These are phyloP conservation scores for Pterobdella sp. DNA, from an alignment of 2,888 invertebrate species.

Conservation along the genomic window DNA sequence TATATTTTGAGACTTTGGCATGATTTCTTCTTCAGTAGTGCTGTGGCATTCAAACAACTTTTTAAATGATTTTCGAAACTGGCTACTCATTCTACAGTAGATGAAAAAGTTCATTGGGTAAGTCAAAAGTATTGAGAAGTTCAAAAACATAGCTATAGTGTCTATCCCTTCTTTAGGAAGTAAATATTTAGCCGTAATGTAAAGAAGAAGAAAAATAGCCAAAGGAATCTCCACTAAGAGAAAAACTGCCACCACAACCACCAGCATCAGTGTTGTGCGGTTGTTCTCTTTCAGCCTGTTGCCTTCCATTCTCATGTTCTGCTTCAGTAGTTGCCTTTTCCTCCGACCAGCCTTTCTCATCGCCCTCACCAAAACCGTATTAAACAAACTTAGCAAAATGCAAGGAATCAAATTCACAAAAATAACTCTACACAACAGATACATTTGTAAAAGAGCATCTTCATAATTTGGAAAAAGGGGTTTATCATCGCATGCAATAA, in stretches of 20 bases:
- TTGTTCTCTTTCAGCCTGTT: constrained; percentile 43
- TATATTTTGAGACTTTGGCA: neutral
- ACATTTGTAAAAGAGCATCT: constrained; percentile 63
- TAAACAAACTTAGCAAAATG: constrained; percentile 75
- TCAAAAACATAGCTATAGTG: constrained; percentile 59
- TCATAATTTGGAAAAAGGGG: constrained; percentile 27
- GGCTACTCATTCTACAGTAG: constrained; percentile 88
- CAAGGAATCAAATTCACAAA: constrained; percentile 88
- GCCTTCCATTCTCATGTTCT: constrained; percentile 55
- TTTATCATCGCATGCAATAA: constrained; percentile 36
- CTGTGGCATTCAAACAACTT: constrained; percentile 44
- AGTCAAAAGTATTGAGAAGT: constrained; percentile 72
- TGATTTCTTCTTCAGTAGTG: neutral
- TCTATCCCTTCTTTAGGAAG: constrained; percentile 12
- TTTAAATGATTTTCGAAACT: constrained; percentile 86
- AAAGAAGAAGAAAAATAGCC: constrained; percentile 57
- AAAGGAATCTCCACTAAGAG: constrained; percentile 54
- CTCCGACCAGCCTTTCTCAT: constrained; percentile 65
- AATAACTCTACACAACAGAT: constrained; percentile 70
- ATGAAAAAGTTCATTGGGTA: constrained; percentile 90
- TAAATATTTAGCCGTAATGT: constrained; percentile 59
- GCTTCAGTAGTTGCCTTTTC: constrained; percentile 44
- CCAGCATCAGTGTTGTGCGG: constrained; percentile 42
- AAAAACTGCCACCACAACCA: constrained; percentile 50
- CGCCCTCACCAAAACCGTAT: constrained; percentile 74